Evolutionary conservation across 1,140 invertebrate genomes (phyloP).

Genomic region (Neodiprion pinetum): DNA sequence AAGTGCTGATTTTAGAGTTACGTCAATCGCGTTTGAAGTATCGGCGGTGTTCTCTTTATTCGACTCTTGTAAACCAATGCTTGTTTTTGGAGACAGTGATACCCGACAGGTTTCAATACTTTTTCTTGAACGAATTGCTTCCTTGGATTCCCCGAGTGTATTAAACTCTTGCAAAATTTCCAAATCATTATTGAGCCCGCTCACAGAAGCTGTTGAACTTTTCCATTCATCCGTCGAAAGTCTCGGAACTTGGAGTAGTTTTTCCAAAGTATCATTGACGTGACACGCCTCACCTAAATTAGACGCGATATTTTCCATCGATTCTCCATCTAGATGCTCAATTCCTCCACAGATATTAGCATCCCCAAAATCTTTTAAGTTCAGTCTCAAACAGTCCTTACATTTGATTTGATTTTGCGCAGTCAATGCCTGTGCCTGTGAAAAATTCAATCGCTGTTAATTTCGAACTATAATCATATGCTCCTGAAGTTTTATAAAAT

Average conservation of each 20-base stretch:
- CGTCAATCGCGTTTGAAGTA: neutral
- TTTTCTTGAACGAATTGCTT: no score
- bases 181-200: no score
- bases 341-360: neutral
- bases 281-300: neutral
- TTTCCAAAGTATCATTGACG: neutral
- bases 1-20: slow-evolving; percentile 24
- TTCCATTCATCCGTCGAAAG: neutral
- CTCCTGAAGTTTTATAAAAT: no score
- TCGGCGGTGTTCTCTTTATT: no score
- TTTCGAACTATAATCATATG: neutral
- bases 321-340: neutral
- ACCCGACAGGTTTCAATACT: no score
- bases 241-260: neutral
- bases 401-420: slow-evolving; percentile 23
- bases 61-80: no score
- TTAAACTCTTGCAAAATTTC: no score
- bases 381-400: neutral
- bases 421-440: slow-evolving; percentile 23
- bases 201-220: no score
- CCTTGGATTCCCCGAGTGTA: no score
- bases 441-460: neutral
- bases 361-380: slow-evolving; percentile 10
- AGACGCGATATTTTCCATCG: neutral
- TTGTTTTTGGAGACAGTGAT: no score